A percentile compares a stretch with the other conserved stretches of the same genome.
Evolutionary conservation across 2,113 vertebrate species (phyloP).

Genomic region (Dromaius novaehollandiae): DNA sequence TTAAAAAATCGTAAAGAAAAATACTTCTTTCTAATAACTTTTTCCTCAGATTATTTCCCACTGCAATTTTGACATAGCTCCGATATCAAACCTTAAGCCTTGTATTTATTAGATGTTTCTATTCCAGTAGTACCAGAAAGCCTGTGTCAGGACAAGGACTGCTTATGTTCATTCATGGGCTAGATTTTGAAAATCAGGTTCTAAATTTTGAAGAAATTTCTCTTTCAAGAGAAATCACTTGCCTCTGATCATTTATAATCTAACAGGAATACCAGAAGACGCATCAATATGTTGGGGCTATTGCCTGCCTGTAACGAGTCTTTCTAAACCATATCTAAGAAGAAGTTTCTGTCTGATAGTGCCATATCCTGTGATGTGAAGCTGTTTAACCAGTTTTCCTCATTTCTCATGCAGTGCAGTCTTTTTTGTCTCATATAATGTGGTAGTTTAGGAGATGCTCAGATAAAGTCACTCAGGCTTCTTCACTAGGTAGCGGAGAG

Average conservation of each 20-base stretch:
- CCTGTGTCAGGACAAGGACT: not conserved
- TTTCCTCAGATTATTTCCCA: not conserved
- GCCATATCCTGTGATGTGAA: not conserved
- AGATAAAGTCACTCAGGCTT: not conserved
- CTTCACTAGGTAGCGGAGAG: not conserved
- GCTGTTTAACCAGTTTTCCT: not conserved
- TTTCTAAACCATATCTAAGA: not conserved
- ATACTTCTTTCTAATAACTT: not conserved
- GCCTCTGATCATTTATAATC: not conserved
- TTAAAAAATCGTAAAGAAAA: not conserved
- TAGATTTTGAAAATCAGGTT: not conserved
- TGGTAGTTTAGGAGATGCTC: not conserved
- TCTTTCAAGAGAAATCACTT: not conserved
- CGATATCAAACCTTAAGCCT: not conserved
- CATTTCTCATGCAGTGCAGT: not conserved
- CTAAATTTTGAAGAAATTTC: not conserved
- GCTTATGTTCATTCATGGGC: not conserved
- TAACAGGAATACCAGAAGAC: not conserved
- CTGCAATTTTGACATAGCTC: not conserved
- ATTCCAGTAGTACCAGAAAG: not conserved
- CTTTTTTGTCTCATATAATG: not conserved
- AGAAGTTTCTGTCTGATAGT: not conserved
- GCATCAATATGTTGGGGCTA: not conserved
- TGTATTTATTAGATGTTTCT: not conserved
- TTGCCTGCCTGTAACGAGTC: not conserved